These are phyloP conservation scores for Eurystomus glaucurus DNA, from an alignment of 2,797 vertebrate species.

Conservation along the genomic window DNA sequence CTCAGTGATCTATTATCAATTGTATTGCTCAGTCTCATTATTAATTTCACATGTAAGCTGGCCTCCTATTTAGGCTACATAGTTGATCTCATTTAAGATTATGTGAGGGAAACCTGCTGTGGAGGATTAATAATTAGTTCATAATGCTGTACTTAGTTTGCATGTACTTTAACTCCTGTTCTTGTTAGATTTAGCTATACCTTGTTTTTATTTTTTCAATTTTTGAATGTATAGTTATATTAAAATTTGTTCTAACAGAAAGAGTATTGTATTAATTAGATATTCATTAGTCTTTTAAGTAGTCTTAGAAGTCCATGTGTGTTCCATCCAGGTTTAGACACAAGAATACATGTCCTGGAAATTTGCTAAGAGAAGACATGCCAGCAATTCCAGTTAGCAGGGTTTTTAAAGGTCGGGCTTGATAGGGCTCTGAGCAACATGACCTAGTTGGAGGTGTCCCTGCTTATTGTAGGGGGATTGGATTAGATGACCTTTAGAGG, in stretches of 20 bases:
- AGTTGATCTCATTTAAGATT: neutral
- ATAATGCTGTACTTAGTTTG: neutral
- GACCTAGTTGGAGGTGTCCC: too few species aligned
- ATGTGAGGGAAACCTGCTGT: neutral
- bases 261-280: neutral
- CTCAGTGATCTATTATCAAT: neutral
- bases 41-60: neutral
- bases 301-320: neutral
- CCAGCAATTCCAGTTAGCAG: neutral
- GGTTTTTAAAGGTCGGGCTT: fast-evolving
- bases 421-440: too few species aligned
- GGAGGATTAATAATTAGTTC: neutral
- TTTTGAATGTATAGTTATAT: neutral
- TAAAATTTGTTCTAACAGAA: neutral
- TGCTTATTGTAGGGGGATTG: too few species aligned
- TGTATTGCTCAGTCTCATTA: neutral
- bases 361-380: neutral
- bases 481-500: too few species aligned
- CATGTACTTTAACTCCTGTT: neutral
- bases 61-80: neutral
- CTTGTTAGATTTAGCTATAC: neutral
- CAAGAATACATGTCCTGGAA: neutral
- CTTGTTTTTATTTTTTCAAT: neutral
- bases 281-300: neutral
- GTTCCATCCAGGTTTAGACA: neutral